Evolutionary conservation across 2,113 vertebrate species (phyloP).

Genomic region (Lota lota): DNA sequence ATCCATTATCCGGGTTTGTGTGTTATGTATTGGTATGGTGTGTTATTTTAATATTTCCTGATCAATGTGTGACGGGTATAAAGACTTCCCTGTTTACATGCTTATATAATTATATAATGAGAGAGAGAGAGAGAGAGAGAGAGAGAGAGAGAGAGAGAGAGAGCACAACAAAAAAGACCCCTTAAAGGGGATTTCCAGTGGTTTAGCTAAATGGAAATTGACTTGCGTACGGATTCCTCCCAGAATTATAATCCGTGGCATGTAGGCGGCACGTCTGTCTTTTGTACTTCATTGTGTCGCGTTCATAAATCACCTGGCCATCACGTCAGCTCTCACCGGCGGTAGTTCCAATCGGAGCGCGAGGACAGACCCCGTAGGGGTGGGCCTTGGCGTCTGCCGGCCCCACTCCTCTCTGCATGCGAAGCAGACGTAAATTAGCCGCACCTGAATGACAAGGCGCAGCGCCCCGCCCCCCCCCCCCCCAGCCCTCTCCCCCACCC

Average conservation of each 20-base stretch:
- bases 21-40: too few relatives aligned
- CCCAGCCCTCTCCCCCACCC: not conserved
- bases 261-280: constrained; percentile 11
- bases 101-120: too few relatives aligned
- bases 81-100: too few relatives aligned
- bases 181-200: too few relatives aligned
- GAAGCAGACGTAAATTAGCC: constrained; percentile 74
- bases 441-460: constrained; percentile 80
- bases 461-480: constrained; percentile 18
- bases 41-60: too few relatives aligned
- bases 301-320: constrained; percentile 57
- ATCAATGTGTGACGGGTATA: too few relatives aligned
- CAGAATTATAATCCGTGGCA: not conserved
- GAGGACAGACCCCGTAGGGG: not conserved
- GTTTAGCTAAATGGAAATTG: too few relatives aligned
- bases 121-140: too few relatives aligned
- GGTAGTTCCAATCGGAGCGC: not conserved
- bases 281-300: constrained; percentile 39
- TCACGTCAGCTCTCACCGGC: constrained; percentile 8
- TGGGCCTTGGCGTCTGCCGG: constrained; percentile 29
- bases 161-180: too few relatives aligned
- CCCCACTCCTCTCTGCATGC: constrained; percentile 35
- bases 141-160: too few relatives aligned
- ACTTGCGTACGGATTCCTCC: not conserved
- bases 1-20: too few relatives aligned